A percentile compares a stretch with the other conserved stretches of the same genome.
Conservation (phyloP, 2,888 invertebrate genomes). For the Lithophane socia region DNA sequence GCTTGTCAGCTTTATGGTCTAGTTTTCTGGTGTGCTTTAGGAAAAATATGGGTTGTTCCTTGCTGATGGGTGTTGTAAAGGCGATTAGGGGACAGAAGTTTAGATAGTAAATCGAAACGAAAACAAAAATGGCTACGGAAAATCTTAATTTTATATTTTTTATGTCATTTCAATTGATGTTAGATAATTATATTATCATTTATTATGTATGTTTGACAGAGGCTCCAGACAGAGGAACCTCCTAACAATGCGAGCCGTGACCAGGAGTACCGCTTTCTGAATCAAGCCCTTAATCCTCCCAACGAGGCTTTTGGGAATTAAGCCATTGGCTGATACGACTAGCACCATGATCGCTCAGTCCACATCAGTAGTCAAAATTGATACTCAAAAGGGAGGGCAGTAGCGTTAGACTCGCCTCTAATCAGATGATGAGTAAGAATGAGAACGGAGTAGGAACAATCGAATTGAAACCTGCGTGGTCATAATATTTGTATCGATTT, state of each 20-base stretch:
- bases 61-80: not conserved
- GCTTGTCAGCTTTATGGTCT: slow-evolving; percentile 54
- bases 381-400: not conserved
- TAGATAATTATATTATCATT: not conserved
- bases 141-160: not conserved
- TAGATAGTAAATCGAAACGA: not conserved
- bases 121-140: not conserved
- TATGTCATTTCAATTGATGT: not conserved
- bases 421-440: not conserved
- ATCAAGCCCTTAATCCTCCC: too few species aligned
- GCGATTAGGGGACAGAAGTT: slow-evolving; percentile 1
- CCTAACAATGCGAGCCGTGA: too few species aligned
- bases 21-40: slow-evolving; percentile 22
- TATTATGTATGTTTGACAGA: not conserved
- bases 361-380: not conserved
- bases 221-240: too few species aligned
- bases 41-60: not conserved
- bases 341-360: too few species aligned
- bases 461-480: too few species aligned
- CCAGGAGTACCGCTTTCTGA: too few species aligned
- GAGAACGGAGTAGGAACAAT: not conserved
- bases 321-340: too few species aligned
- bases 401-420: not conserved
- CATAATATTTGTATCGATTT: not conserved
- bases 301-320: too few species aligned